These are phyloP conservation scores for Eubucco bourcierii DNA, from an alignment of 2,113 vertebrate genomes.

Conservation along the genomic window DNA sequence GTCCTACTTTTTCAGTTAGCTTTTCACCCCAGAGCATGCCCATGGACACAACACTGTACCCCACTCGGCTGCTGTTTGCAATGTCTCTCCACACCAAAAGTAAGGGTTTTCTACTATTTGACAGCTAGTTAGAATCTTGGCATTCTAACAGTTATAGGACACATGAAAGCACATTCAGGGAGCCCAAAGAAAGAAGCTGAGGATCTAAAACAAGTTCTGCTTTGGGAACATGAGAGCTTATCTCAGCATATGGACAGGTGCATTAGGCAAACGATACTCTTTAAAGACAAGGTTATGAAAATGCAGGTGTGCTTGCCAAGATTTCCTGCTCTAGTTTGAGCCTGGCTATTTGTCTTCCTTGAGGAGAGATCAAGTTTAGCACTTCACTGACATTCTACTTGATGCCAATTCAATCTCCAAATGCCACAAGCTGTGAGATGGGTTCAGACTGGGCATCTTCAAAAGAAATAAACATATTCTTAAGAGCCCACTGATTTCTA, in stretches of 20 bases:
- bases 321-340: background rate
- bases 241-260: background rate
- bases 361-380: background rate
- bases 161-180: background rate
- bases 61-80: background rate
- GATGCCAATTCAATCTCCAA: background rate
- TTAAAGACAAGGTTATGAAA: constrained; percentile 30
- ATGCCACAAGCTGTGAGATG: background rate
- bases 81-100: background rate
- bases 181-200: background rate
- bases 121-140: background rate
- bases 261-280: background rate
- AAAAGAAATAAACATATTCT: background rate
- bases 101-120: background rate
- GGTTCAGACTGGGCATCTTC: background rate
- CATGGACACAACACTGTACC: background rate
- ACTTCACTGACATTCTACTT: background rate
- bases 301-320: background rate
- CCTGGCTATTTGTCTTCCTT: background rate
- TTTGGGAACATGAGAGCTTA: background rate
- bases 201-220: background rate
- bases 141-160: background rate
- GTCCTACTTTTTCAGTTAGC: background rate
- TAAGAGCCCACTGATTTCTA: background rate
- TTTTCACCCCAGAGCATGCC: background rate